Base-by-base conservation (phyloP, 1,140 invertebrate genomes). In the Drosophila micromelanica region DNA sequence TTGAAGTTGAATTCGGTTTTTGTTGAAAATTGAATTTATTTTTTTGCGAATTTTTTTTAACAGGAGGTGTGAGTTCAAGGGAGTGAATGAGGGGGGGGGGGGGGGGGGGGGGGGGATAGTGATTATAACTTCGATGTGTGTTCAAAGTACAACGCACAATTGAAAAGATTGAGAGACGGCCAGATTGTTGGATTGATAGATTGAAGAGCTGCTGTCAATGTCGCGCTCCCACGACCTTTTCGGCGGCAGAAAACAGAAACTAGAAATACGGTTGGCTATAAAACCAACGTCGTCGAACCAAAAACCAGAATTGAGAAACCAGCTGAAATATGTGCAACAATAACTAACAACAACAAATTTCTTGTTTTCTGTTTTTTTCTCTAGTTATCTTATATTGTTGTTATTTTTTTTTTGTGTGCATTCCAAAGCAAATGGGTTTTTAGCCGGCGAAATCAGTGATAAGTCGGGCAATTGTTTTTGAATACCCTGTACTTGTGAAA, bases 151-250 rank as follows among this genome's bases (percentile, higher is more conserved):
- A 40, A 59, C 56, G 35, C 37, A 49, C 38, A 27, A 27, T 35
- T 38, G 35, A 3, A 12, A 3, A 35, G 1, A 7, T 35, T 35
- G 32, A 1, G 32, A 2, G 32, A 35, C 8, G 9, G 32, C 8
- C 1, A 9, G 32, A 35, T 9, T 35, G 37, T 15, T 23, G 0
- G 17, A 11, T 37, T 49, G 13, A 32, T 11, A 30, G 59, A 35
- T 48, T 46, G 49, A 55, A 71, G 37, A 57, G 51, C 35, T 71
- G 54, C 64, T 76, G 76, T 81, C 73, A 82, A 84, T 84, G 80
- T 78, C 80, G 72, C 49, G 80, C 80, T 82, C 80, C 80, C 80
- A 82, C 80, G 80, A 84, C 55, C 80, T 82, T 64, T 82, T 65
- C 23, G 35, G 32, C 9, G n/a, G 11, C 40, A 40, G 42, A 40